Evolutionary conservation across 2,113 vertebrate genomes (phyloP).

Genomic region (Paralichthys olivaceus): DNA sequence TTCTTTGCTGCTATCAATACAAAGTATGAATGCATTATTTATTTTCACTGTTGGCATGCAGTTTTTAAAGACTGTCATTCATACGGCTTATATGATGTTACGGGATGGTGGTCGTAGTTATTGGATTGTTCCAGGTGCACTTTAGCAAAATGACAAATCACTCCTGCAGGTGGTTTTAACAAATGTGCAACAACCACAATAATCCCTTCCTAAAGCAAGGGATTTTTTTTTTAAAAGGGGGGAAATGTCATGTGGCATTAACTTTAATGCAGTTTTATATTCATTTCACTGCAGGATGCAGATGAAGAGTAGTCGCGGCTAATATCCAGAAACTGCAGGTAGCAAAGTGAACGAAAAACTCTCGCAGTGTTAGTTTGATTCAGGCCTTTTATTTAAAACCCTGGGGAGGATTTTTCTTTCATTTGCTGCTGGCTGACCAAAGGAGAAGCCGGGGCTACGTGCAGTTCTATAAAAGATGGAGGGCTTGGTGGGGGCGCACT

Average conservation of each 20-base stretch:
- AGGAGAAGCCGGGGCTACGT: conserved; percentile 56
- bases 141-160: conserved; percentile 66
- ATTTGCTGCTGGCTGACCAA: conserved; percentile 62
- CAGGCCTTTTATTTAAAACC: conserved; percentile 90
- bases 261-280: conserved; percentile 75
- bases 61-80: conserved; percentile 26
- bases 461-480: conserved; percentile 71
- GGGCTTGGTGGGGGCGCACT: conserved; percentile 72
- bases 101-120: conserved; percentile 22
- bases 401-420: conserved; percentile 87
- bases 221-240: background rate
- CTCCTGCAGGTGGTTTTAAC: conserved; percentile 83
- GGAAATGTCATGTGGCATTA: conserved; percentile 44
- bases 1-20: conserved; percentile 68
- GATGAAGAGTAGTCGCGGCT: conserved; percentile 82
- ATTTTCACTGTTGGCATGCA: conserved; percentile 31
- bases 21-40: conserved; percentile 64
- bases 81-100: conserved; percentile 14
- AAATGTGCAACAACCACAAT: conserved; percentile 23
- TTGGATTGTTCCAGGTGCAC: conserved; percentile 46
- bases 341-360: conserved; percentile 86
- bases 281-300: conserved; percentile 73
- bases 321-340: conserved; percentile 90
- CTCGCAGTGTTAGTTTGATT: conserved; percentile 88
- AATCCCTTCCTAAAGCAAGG: conserved; percentile 25